These are phyloP conservation scores for Adelphocoris suturalis DNA, from an alignment of 2,888 invertebrate species.

Conservation along the genomic window DNA sequence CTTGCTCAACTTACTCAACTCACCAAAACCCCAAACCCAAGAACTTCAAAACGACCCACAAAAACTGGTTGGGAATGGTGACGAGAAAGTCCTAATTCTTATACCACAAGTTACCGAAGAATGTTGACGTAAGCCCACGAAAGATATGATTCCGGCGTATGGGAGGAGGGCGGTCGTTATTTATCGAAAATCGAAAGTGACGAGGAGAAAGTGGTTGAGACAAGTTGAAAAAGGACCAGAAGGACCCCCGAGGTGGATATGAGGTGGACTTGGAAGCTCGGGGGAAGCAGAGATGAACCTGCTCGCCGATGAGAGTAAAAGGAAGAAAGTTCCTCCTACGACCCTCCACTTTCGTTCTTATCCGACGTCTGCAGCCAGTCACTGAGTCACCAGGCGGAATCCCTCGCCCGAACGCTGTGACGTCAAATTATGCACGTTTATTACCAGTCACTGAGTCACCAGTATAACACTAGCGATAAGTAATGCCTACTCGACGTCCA, in stretches of 20 bases:
- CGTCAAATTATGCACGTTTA: too few species aligned
- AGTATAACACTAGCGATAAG: too few species aligned
- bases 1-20: too few species aligned
- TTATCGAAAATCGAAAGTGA: conserved; percentile 42
- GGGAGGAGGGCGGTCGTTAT: conserved; percentile 13
- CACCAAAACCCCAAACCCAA: too few species aligned
- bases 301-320: conserved; percentile 32
- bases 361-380: background rate
- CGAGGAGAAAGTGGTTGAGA: conserved; percentile 30
- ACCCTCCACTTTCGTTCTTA: conserved; percentile 6
- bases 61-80: background rate
- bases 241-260: background rate
- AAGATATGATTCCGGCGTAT: background rate
- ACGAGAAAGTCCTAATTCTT: background rate
- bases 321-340: conserved; percentile 31
- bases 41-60: too few species aligned
- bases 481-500: too few species aligned
- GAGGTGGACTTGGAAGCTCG: background rate
- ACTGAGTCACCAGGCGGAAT: background rate
- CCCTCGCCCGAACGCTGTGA: background rate
- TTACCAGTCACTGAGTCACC: too few species aligned
- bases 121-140: conserved; percentile 14
- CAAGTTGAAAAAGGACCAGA: conserved; percentile 17
- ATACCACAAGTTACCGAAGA: background rate
- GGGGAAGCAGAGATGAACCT: conserved; percentile 7